Percentiles rank a stretch among this genome's conserved stretches.
Evolutionary conservation across 1,140 invertebrate species (phyloP).

Genomic region (Zaprionus kolodkinae): DNA sequence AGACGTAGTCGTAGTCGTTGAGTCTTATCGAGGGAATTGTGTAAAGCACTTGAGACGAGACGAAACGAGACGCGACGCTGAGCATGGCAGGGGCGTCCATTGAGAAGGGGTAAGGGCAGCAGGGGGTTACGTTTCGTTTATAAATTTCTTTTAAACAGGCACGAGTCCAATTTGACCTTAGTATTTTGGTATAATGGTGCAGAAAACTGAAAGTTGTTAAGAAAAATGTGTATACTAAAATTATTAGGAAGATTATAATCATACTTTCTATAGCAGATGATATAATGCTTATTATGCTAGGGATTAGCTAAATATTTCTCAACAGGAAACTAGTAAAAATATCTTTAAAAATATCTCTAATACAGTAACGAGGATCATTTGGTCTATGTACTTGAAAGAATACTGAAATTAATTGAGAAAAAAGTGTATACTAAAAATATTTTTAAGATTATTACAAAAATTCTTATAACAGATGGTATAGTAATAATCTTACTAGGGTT

Average conservation of each 20-base stretch:
- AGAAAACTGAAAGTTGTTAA: constrained; percentile 34
- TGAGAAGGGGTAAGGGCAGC: neutral
- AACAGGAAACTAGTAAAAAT: too few relatives aligned
- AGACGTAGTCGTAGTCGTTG: constrained; percentile 8
- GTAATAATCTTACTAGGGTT: too few relatives aligned
- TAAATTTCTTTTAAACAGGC: constrained; percentile 20
- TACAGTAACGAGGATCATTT: too few relatives aligned
- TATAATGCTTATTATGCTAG: too few relatives aligned
- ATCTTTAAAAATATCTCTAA: too few relatives aligned
- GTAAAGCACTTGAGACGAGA: constrained; percentile 42
- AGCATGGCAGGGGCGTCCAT: constrained; percentile 6
- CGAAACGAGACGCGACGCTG: neutral
- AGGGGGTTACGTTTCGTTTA: neutral
- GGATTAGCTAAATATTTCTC: too few relatives aligned
- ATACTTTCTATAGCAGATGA: too few relatives aligned
- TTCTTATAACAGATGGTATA: too few relatives aligned
- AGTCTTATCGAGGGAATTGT: constrained; percentile 44
- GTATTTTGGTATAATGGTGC: neutral
- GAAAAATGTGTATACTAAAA: neutral
- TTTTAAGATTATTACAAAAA: too few relatives aligned
- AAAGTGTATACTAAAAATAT: neutral
- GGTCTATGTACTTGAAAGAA: neutral
- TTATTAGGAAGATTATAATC: neutral
- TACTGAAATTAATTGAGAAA: constrained; percentile 16
- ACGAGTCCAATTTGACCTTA: constrained; percentile 29